Conservation (phyloP, 1,140 invertebrate genomes). For the Melipona quadrifasciata region DNA sequence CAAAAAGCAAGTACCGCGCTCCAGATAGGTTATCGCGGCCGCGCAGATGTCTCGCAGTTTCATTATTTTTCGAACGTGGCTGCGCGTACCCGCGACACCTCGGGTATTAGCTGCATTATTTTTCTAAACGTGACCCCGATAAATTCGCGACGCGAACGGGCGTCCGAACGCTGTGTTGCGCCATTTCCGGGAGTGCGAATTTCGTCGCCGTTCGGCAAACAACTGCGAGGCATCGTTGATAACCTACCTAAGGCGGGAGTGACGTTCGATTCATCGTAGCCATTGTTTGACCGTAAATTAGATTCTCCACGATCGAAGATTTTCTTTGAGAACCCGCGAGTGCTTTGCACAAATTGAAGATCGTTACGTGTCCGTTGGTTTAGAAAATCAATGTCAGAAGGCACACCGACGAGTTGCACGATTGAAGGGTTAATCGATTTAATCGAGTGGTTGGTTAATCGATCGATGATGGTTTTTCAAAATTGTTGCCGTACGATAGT, state of each 20-base stretch:
- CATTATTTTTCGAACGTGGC: neutral
- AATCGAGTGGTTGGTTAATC: too few relatives aligned
- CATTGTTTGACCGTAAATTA: neutral
- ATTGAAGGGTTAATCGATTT: too few relatives aligned
- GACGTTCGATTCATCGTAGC: neutral
- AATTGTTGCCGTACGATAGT: neutral
- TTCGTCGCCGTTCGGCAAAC: neutral
- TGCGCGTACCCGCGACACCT: neutral
- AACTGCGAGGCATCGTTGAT: neutral
- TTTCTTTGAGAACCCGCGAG: too few relatives aligned
- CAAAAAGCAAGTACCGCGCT: slow-evolving; percentile 6
- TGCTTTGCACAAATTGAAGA: neutral
- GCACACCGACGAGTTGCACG: neutral
- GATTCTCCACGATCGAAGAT: neutral
- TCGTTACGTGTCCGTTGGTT: neutral
- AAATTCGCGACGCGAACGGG: neutral
- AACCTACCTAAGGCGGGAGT: too few relatives aligned
- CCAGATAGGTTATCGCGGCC: neutral
- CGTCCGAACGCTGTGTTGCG: neutral
- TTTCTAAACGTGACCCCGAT: neutral
- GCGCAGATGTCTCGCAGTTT: neutral
- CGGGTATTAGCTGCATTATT: neutral
- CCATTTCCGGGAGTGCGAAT: neutral
- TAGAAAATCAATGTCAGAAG: neutral
- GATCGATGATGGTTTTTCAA: neutral